Base-by-base conservation (phyloP, 2,113 vertebrate species). In the Porphyrio hochstetteri region DNA sequence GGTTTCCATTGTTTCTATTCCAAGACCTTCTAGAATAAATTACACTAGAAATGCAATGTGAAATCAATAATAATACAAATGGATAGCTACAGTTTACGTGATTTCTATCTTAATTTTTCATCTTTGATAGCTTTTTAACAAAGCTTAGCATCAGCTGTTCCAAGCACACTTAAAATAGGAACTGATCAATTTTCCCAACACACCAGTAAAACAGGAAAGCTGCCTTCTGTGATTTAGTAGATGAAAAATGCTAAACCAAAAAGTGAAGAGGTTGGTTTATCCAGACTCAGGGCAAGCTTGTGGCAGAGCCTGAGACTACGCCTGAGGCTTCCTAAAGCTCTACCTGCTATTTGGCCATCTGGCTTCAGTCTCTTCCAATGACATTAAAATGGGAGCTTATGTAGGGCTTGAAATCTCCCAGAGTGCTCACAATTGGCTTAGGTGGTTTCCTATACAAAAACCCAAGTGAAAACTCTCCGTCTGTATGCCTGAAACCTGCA, bases 1-100 rank as follows among this genome's bases (percentile, higher is more conserved):
- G 8, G 20, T 53, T 92, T 93, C 53, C 29, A n/a, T 48, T 75
- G 65, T 48, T 87, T 89, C 81, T 68, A 53, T 82, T 91, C 80
- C 77, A 87, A 91, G 84, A 33, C 29, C 16, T 82, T 80, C 70
- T 59, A 72, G 61, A 92, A 91, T 64, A 76, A 95, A 85, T 94
- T 65, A 48, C n/a, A 53, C 24, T 56, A 61, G 69, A 91, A 92
- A 91, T 48, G 27, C 46, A 92, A 91, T 92, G 70, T 68, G 4
- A 68, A 87, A 89, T 93, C 38, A 13, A 87, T 93, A 86, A 64
- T 64, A 87, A 61, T 79, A 86, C 20, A 91, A 82, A 71, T 6
- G 31, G 0, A 29, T 79, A 65, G 59, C 48, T 76, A n/a, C 27
- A 31, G 38, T 60, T 79, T 52, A 31, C 36, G 16, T 52, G 72